Evolutionary conservation across 2,113 vertebrate species (phyloP), one percentile per base, ranked within the genome.

Genomic region (Macaca mulatta): DNA sequence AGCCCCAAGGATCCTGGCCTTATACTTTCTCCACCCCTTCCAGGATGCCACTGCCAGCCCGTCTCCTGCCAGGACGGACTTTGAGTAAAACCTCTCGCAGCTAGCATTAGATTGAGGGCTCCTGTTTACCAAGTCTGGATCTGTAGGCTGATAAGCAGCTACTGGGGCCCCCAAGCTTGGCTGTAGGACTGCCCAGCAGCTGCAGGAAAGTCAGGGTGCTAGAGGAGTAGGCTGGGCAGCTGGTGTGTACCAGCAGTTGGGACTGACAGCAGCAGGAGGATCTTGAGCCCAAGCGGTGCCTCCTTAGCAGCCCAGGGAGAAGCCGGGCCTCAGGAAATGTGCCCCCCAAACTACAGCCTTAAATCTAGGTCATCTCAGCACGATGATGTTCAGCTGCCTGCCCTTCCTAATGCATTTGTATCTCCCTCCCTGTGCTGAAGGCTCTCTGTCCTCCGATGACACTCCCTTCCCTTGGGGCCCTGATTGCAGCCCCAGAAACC

Each of bases 41-140:
- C 48, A 84, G 88, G 79, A 88, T 93, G 59, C 18, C 80, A 67
- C 17, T 69, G 64, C 74, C 72, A 89, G 59, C 25, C 67, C 61
- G 74, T 92, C 93, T 96, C 83, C 50, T 77, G 75, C 20, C 70
- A 40, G 90, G 30, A 78, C 14, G 0, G 57, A 89, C 83, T 82
- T 43, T 35, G 48, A 98, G 75, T 91, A 16, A 94, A 96, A 89
- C 23, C 77, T 78, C 64, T 85, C 13, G 50, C 43, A 94, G 92
- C 72, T 83, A 89, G 59, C 82, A 38, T 45, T 64, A 80, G 83
- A 43, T 48, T 27, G 85, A 94, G 35, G 64, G 48, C 11, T 78
- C 72, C 27, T 95, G n/a, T 86, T 95, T 86, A 92, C 74, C 20
- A 48, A 75, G 12, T 40, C 45, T 59, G 91, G 64, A 35, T 23